Evolutionary conservation across 2,888 invertebrate genomes (phyloP), one percentile per base, ranked within the genome.

Genomic region (Hesperia comma): DNA sequence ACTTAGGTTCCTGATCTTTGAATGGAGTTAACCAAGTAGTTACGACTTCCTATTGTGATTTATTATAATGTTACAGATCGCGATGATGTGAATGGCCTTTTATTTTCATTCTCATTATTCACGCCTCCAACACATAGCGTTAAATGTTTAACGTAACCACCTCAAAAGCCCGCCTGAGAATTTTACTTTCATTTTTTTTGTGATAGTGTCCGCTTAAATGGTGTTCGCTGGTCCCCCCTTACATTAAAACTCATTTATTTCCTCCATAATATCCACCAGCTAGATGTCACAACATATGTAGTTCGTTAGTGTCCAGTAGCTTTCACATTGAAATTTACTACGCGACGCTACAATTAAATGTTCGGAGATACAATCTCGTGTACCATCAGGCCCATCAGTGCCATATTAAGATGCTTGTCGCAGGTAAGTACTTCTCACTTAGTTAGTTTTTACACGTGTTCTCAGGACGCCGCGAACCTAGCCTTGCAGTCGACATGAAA

Each of bases 251-350:
- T 43, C 15, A 43, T 43, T 43, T 43, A 43, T n/a, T n/a, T n/a
- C n/a, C 21, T 51, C 21, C 12, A 21, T 26, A 53, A 53, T 53
- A n/a, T n/a, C 57, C 19, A 57, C n/a, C 21, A 57, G 12, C 32
- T n/a, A 19, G 56, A 12, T 14, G 17, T 57, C 41, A 43, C 26
- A 19, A 37, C 56, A 41, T 57, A 26, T 57, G 37, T 41, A 14
- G 14, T 57, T 57, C 57, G 40, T 57, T 57, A 41, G 56, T 14
- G 19, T 37, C 55, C 26, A 32, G 15, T 56, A 19, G 57, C 57
- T 57, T 57, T 57, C 57, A 26, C 57, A 41, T 32, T 53, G 53
- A 53, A 26, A 53, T 53, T 53, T 53, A 53, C 53, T 6, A n/a
- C 53, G 26, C 26, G 26, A 32, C n/a, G 53, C 32, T 53, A 53